Evolutionary conservation across 2,888 invertebrate genomes (phyloP).

Genomic region (Drosophila austrosaltans): DNA sequence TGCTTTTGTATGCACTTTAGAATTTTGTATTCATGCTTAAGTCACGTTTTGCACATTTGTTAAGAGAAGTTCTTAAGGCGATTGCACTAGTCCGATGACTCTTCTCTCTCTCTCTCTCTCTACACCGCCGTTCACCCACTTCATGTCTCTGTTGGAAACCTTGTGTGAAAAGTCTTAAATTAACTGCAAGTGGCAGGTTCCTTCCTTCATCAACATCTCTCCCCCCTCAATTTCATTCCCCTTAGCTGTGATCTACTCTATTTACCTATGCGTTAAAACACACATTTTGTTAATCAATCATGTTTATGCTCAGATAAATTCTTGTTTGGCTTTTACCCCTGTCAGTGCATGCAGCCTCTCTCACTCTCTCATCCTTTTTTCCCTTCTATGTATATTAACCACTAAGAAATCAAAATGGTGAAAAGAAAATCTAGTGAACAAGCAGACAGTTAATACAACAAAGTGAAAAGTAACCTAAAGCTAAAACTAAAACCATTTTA

Average conservation of each 20-base stretch:
- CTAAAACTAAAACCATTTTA: neutral
- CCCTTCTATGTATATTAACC: neutral
- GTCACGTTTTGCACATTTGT: conserved; percentile 79
- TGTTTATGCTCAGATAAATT: conserved; percentile 45
- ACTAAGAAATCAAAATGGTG: no score
- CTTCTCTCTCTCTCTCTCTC: neutral
- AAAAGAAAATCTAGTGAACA: neutral
- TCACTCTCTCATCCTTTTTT: neutral
- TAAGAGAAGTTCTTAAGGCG: conserved; percentile 78
- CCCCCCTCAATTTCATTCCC: conserved; percentile 22
- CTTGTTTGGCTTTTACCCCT: conserved; percentile 22
- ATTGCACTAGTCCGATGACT: conserved; percentile 53
- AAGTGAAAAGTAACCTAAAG: neutral
- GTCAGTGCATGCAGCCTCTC: neutral
- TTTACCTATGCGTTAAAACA: conserved; percentile 16
- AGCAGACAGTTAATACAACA: neutral
- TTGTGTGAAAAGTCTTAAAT: conserved; percentile 69
- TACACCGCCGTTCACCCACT: neutral
- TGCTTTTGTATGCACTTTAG: conserved; percentile 61
- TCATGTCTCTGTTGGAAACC: conserved; percentile 41
- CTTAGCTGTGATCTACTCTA: neutral
- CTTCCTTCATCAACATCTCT: neutral
- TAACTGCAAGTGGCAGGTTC: conserved; percentile 63
- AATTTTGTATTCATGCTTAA: conserved; percentile 75
- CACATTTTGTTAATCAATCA: conserved; percentile 70